Conservation (phyloP, 2,113 vertebrate species). For the Thunnus maccoyii region DNA sequence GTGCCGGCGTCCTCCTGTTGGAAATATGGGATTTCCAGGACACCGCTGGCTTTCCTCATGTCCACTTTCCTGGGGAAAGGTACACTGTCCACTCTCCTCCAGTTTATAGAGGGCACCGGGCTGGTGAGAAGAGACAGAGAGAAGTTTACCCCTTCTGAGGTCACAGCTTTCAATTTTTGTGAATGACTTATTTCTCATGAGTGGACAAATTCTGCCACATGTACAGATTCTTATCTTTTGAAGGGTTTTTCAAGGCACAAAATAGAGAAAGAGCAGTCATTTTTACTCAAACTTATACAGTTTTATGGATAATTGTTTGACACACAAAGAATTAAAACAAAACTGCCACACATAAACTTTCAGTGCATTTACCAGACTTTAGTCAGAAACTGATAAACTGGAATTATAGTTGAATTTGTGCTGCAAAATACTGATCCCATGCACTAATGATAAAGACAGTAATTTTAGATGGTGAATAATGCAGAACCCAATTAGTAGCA, state of each 20-base stretch:
- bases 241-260: background rate
- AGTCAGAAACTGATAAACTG: background rate
- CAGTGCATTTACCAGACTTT: background rate
- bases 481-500: background rate
- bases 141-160: background rate
- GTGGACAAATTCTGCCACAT: background rate
- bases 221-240: background rate
- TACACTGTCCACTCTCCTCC: slow-evolving; percentile 90
- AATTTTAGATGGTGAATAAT: background rate
- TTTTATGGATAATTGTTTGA: background rate
- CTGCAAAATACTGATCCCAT: background rate
- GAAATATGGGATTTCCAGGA: slow-evolving; percentile 97
- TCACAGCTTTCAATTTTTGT: background rate
- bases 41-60: slow-evolving; percentile 89
- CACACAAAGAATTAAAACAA: background rate
- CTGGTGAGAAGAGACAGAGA: slow-evolving; percentile 74
- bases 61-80: slow-evolving; percentile 92
- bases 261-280: background rate
- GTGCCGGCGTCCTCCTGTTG: slow-evolving; percentile 94
- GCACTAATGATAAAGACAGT: no score
- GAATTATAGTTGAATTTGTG: background rate
- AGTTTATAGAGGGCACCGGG: slow-evolving; percentile 93
- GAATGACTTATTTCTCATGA: background rate
- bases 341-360: background rate
- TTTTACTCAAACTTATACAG: no score